Percentiles rank a stretch among this genome's conserved stretches.
Conservation (phyloP, 2,797 vertebrate species). For the Pantherophis alleghaniensis region DNA sequence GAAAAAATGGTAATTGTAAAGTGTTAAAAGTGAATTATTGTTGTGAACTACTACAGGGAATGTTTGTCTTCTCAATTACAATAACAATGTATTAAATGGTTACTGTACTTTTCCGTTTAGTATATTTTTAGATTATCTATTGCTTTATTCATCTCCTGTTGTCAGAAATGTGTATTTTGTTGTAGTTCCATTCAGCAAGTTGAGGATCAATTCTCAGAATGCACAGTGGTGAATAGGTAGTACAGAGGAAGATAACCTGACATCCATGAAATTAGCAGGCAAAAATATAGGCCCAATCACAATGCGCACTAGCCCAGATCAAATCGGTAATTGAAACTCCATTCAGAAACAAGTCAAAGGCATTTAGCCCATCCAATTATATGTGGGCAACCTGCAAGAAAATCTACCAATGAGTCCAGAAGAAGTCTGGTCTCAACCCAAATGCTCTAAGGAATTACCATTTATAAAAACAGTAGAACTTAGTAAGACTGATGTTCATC, state of each 20-base stretch:
- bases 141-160: not conserved
- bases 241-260: not conserved
- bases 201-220: not conserved
- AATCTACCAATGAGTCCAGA: not conserved
- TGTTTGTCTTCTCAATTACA: not conserved
- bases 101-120: not conserved
- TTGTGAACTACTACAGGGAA: not conserved
- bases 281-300: not conserved
- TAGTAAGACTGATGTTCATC: not conserved
- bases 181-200: not conserved
- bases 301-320: not conserved
- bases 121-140: not conserved
- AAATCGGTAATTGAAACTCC: not conserved
- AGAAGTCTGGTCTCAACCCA: not conserved
- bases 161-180: not conserved
- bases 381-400: not conserved
- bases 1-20: not conserved
- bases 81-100: not conserved
- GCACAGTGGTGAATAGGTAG: not conserved
- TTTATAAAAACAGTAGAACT: not conserved
- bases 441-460: not conserved
- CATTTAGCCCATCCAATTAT: not conserved
- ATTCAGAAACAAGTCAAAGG: not conserved
- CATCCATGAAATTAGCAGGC: not conserved
- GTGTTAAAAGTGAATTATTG: not conserved